phyloP scores from a whole-genome alignment of 2,888 invertebrate genomes.

The Philonicus albiceps region DNA sequence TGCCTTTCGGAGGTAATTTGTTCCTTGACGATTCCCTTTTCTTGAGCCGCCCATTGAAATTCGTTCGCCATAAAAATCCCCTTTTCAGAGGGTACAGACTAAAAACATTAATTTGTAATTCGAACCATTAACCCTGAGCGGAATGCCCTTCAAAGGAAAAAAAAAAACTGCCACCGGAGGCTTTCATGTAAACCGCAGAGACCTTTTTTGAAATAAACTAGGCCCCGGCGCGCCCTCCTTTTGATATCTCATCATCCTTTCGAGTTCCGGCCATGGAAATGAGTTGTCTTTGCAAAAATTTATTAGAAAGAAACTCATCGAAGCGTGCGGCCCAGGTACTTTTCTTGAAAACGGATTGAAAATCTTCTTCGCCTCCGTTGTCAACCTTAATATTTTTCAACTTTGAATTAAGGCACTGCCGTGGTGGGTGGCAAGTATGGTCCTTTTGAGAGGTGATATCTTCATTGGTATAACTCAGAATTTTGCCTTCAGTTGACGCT shows the following conservation, averaged over 20 bases:
- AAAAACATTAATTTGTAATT: conserved; percentile 29
- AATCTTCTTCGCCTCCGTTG: not conserved
- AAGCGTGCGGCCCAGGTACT: conserved; percentile 6
- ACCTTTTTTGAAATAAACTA: not conserved
- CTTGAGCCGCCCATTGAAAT: not conserved
- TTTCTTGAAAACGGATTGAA: not conserved
- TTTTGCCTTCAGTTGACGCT: not conserved
- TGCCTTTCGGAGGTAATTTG: not conserved
- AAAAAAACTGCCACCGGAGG: conserved; percentile 7
- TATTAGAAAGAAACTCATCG: conserved; percentile 20
- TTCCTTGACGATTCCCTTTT: not conserved
- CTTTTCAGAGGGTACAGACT: not conserved
- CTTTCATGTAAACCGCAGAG: conserved; percentile 16
- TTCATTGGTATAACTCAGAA: not conserved
- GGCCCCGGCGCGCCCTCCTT: not conserved
- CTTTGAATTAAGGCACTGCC: not conserved
- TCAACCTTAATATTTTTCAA: not conserved
- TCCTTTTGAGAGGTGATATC: not conserved
- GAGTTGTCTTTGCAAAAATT: conserved; percentile 27
- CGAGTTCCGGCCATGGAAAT: conserved; percentile 4
- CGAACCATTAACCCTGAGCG: conserved; percentile 8
- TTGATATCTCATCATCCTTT: not conserved
- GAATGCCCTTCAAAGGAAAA: not conserved
- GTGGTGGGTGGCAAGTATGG: not conserved
- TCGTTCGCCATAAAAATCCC: conserved; percentile 12